A percentile compares a stretch with the other conserved stretches of the same genome.
Conservation (phyloP, 35 echinoderm and acorn worm species). For the Chiridota heheva region DNA sequence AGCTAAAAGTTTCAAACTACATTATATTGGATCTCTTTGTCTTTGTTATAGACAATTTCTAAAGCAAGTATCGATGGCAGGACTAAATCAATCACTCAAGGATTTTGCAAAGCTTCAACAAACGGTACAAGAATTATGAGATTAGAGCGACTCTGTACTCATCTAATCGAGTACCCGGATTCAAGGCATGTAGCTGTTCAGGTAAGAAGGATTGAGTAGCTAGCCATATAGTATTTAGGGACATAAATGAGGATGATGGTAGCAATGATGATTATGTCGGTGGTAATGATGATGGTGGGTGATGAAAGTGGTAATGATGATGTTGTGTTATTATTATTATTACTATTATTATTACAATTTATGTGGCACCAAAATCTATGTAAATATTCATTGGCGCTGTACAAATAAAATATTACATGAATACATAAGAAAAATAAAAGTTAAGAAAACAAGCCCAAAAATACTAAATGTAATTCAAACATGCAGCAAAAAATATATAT, state of each 20-base stretch:
- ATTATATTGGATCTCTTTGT: neutral
- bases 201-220: slow-evolving; percentile 35
- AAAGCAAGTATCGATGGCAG: slow-evolving; percentile 72
- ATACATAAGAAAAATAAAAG: too few species aligned
- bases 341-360: too few species aligned
- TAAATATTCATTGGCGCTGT: too few species aligned
- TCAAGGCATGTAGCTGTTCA: slow-evolving; percentile 63
- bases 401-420: too few species aligned
- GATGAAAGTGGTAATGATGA: too few species aligned
- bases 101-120: slow-evolving; percentile 42
- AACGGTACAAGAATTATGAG: slow-evolving; percentile 53
- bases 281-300: too few species aligned
- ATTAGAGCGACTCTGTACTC: slow-evolving; percentile 65
- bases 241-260: neutral
- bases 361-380: too few species aligned
- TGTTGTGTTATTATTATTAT: too few species aligned
- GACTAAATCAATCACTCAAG: slow-evolving; percentile 61
- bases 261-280: too few species aligned
- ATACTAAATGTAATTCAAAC: too few species aligned
- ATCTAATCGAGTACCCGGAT: slow-evolving; percentile 85
- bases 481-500: too few species aligned
- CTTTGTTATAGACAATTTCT: slow-evolving; percentile 57
- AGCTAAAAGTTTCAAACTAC: neutral
- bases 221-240: neutral
- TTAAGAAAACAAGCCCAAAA: too few species aligned